phyloP scores from a whole-genome alignment of 1,140 invertebrate species.

The Pseudomyrmex flavicornis region DNA sequence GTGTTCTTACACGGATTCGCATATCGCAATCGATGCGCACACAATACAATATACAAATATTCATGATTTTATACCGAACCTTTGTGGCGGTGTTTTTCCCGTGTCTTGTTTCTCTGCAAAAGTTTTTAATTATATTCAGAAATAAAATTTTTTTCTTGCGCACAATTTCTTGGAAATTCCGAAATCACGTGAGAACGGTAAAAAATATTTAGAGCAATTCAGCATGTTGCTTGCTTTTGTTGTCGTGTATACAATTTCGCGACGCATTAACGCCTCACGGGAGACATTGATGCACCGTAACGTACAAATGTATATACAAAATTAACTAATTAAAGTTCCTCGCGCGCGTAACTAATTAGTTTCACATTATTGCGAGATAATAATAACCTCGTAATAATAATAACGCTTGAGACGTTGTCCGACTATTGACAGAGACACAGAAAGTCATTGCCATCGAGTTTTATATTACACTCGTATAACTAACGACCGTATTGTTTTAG shows the following conservation, averaged over 20 bases:
- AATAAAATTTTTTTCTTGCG: neutral
- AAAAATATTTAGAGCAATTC: too few species aligned
- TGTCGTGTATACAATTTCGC: too few species aligned
- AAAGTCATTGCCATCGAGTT: neutral
- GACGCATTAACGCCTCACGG: neutral
- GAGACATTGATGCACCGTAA: neutral
- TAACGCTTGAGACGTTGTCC: neutral
- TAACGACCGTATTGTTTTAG: neutral
- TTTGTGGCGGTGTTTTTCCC: slow-evolving; percentile 14
- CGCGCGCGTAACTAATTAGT: too few species aligned
- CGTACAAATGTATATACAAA: slow-evolving; percentile 2
- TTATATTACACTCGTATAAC: neutral
- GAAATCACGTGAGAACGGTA: neutral
- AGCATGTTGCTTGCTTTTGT: too few species aligned
- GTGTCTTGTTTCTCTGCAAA: neutral
- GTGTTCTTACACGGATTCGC: slow-evolving; percentile 15
- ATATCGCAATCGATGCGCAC: slow-evolving; percentile 42
- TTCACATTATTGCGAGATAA: too few species aligned
- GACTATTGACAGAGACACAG: neutral
- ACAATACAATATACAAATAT: slow-evolving; percentile 50
- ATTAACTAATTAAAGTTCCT: neutral
- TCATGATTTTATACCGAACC: slow-evolving; percentile 32
- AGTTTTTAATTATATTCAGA: neutral
- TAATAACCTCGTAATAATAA: neutral
- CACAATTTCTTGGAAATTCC: neutral